Evolutionary conservation across 2,797 vertebrate species (phyloP), one percentile per base, ranked within the genome.

Genomic region (Sylvilagus floridanus): DNA sequence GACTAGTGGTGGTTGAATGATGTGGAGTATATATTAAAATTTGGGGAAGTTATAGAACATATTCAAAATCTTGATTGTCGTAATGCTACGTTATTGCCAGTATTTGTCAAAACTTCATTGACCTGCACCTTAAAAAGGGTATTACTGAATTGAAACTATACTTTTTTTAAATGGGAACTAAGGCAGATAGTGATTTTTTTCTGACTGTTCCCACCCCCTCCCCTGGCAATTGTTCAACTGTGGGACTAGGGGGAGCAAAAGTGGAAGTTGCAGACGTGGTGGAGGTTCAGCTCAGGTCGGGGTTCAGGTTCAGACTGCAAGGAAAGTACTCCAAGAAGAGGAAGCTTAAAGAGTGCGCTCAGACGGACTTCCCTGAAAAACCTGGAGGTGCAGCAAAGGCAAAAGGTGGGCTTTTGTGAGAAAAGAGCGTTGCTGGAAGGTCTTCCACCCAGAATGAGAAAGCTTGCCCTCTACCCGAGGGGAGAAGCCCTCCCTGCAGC

Each of bases 91-190:
- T 52, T n/a, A 68, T 47, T 69, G 4, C 24, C 57, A 52, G 13
- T 42, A 62, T 65, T 76, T 84, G 54, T 88, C 62, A 93, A 94
- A 86, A 81, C 22, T 86, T 84, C 42, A 42, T 50, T 76, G 76
- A 52, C 21, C 28, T 26, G 32, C 50, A 47, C 4, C 57, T 83
- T 66, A 30, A 62, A 90, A 72, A 54, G 30, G 50, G 47, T 54
- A 88, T 62, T 88, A 54, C 42, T 84, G 42, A 78, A 83, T 87
- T 68, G 63, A 66, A 86, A 91, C 19, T 62, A 11, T 68, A 4
- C 13, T 92, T 92, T 88, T 95, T 96, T 92, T 30, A 88, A 78
- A 63, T 82, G 19, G 35, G 6, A 90, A 95, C 54, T 75, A 68
- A 81, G 57, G 6, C 47, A 90, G 17, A 69, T 16, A 81, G 37